Percentiles rank a stretch among this genome's conserved stretches.
Evolutionary conservation across 2,113 vertebrate species (phyloP).

Genomic region (Marmota monax): DNA sequence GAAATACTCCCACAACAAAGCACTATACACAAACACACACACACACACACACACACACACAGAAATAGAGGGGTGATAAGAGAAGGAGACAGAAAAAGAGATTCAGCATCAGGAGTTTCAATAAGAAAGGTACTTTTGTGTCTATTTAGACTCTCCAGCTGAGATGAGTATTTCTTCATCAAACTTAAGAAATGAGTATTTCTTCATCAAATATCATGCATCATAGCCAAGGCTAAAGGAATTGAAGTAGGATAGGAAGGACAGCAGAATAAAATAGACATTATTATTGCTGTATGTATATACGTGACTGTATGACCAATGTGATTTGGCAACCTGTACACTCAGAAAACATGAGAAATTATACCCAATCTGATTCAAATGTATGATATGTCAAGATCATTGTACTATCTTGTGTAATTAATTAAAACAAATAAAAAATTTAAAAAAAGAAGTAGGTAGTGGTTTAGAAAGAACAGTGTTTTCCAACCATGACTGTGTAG

Average conservation of each 20-base stretch:
- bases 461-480: background rate
- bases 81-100: background rate
- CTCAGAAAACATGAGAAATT: too few relatives aligned
- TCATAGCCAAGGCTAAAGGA: background rate
- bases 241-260: background rate
- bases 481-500: background rate
- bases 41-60: background rate
- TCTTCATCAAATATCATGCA: constrained; percentile 46
- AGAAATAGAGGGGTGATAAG: too few relatives aligned
- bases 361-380: too few relatives aligned
- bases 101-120: background rate
- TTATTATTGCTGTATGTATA: too few relatives aligned
- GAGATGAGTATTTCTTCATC: constrained; percentile 54
- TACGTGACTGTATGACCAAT: too few relatives aligned
- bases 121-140: constrained; percentile 10
- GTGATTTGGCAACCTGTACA: too few relatives aligned
- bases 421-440: too few relatives aligned
- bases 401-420: too few relatives aligned
- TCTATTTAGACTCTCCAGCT: background rate
- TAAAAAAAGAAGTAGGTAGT: background rate
- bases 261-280: too few relatives aligned
- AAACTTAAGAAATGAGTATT: constrained; percentile 15
- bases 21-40: too few relatives aligned
- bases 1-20: background rate
- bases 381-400: too few relatives aligned